Base-by-base conservation (phyloP, 2,888 invertebrate species). In the Stratiomys singularior region DNA sequence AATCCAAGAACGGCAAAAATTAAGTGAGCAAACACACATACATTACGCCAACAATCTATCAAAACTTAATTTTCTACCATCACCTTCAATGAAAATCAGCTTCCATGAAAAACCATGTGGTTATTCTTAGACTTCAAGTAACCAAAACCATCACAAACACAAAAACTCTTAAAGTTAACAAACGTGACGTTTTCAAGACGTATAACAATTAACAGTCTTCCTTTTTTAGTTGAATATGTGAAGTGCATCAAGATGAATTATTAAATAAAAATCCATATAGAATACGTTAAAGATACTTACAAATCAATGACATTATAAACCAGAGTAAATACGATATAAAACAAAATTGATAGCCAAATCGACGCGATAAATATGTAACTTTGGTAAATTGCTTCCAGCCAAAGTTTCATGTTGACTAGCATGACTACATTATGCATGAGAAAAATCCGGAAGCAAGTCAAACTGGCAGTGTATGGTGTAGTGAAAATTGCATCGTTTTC, bases 351-450 rank as follows among this genome's bases (percentile, higher is more conserved):
- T 1, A 89, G 81, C 23, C 90, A 28, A 1, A 92, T 82, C 1
- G 90, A 88, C 3, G 82, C 83, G 1, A 90, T 88, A 82, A 90
- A 90, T 80, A 88, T 83, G 71, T 85, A 83, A 2, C 90, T 91
- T 81, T 91, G 89, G 84, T 91, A 91, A 79, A 89, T 89, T 28
- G 92, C 89, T 82, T 91, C 90, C 80, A 92, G 85, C 88, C 89
- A 89, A 80, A 93, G 85, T 88, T 92, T 92, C 5, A 91, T 83
- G 83, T 89, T 92, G 25, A 89, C 90, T 2, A 91, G 86, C 78
- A 91, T 80, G 52, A 92, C 88, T 79, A 90, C 87, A 78, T 88
- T 84, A 83, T 90, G 91, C 83, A 90, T 92, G 80, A 89, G 87
- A 63, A 88, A 85, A 0, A 88, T 92, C 71, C 93, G 93, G 85